Evolutionary conservation across 2,113 vertebrate species (phyloP).

Genomic region (Sceloporus tristichus): DNA sequence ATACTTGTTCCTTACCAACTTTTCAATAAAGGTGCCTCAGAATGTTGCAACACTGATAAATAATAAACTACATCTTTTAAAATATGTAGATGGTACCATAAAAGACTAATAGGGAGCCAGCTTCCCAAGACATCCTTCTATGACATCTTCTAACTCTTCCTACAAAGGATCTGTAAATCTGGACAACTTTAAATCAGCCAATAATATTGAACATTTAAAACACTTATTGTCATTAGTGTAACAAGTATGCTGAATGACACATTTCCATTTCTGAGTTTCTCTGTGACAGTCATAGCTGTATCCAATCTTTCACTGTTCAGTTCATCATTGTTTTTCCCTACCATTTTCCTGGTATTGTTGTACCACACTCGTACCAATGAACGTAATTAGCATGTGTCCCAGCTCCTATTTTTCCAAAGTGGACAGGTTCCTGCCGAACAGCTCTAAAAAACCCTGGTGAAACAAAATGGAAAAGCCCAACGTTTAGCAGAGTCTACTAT

Average conservation of each 20-base stretch:
- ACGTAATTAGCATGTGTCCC: constrained; percentile 91
- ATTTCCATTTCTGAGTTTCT: constrained; percentile 36
- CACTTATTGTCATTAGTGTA: constrained; percentile 73
- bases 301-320: constrained; percentile 39
- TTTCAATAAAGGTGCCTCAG: constrained; percentile 75
- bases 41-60: constrained; percentile 92
- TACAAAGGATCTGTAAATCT: constrained; percentile 76
- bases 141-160: constrained; percentile 66
- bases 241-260: constrained; percentile 45
- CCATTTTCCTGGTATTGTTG: constrained; percentile 96
- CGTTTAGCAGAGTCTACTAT: not conserved
- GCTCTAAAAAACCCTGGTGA: constrained; percentile 91
- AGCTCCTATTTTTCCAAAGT: constrained; percentile 93
- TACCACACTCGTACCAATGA: constrained; percentile 97
- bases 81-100: constrained; percentile 79
- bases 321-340: constrained; percentile 68
- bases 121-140: constrained; percentile 89
- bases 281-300: constrained; percentile 4
- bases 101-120: constrained; percentile 94
- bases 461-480: constrained; percentile 4
- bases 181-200: constrained; percentile 86
- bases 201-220: constrained; percentile 80
- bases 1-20: constrained; percentile 64
- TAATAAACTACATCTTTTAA: constrained; percentile 89
- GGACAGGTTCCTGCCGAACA: constrained; percentile 93